Percentiles rank a stretch among this genome's conserved stretches.
Conservation (phyloP, 2,113 vertebrate species). For the Bufo bufo region DNA sequence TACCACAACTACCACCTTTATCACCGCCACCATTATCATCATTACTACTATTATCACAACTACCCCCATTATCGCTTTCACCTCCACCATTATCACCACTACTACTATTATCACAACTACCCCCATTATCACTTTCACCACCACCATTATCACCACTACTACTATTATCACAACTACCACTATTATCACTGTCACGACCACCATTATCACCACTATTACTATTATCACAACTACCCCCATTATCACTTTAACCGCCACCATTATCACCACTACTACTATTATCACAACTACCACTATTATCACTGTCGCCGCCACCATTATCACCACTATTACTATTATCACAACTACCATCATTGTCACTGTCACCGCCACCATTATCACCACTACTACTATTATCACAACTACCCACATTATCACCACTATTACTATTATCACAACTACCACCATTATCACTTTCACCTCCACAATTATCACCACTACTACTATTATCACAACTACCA, state of each 20-base stretch:
- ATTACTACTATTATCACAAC: neutral
- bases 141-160: neutral
- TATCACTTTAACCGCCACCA: neutral
- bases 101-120: neutral
- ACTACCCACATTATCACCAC: neutral
- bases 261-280: neutral
- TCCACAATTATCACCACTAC: no score
- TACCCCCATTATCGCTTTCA: neutral
- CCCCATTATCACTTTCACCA: neutral
- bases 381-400: neutral
- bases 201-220: neutral
- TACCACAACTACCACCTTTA: neutral
- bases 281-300: neutral
- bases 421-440: neutral
- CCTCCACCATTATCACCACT: neutral
- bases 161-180: neutral
- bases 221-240: neutral
- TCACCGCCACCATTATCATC: neutral
- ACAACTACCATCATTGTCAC: neutral
- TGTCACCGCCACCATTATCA: neutral
- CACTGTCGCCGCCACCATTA: neutral
- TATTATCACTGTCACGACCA: neutral
- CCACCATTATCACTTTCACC: neutral
- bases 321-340: neutral
- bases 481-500: no score